phyloP scores from a whole-genome alignment of 2,113 vertebrate species.

The Brienomyrus brachyistius region DNA sequence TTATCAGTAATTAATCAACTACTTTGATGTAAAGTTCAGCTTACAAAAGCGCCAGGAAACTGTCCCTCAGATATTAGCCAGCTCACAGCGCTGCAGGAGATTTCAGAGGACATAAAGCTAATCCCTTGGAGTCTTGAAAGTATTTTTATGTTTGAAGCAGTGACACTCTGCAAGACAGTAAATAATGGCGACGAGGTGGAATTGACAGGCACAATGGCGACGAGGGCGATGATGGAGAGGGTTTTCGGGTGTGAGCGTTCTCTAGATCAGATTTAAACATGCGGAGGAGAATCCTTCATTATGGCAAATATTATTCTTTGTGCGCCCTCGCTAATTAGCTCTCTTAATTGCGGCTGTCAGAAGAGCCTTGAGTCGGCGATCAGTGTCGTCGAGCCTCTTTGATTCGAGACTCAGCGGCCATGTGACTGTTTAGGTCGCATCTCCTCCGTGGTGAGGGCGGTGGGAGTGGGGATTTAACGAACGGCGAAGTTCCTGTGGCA shows the following conservation, averaged over 20 bases:
- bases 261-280: conserved; percentile 61
- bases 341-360: conserved; percentile 75
- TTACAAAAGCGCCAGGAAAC: conserved; percentile 61
- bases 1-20: conserved; percentile 81
- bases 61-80: conserved; percentile 44
- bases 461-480: neutral
- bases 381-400: conserved; percentile 39
- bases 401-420: neutral
- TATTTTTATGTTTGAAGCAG: conserved; percentile 9
- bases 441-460: neutral
- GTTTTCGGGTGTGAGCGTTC: neutral
- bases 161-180: conserved; percentile 13
- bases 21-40: conserved; percentile 79
- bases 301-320: conserved; percentile 80
- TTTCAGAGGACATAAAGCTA: conserved; percentile 25
- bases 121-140: conserved; percentile 43
- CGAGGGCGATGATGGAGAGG: neutral
- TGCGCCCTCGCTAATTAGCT: conserved; percentile 75
- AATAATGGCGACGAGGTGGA: conserved; percentile 3
- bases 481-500: too few species aligned
- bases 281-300: conserved; percentile 69
- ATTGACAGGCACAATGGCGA: conserved; percentile 10
- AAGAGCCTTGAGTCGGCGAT: conserved; percentile 68
- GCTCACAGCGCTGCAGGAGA: conserved; percentile 37
- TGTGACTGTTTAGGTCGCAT: neutral